A percentile compares a stretch with the other conserved stretches of the same genome.
phyloP scores from a whole-genome alignment of 2,113 vertebrate species.

The Jaculus jaculus region DNA sequence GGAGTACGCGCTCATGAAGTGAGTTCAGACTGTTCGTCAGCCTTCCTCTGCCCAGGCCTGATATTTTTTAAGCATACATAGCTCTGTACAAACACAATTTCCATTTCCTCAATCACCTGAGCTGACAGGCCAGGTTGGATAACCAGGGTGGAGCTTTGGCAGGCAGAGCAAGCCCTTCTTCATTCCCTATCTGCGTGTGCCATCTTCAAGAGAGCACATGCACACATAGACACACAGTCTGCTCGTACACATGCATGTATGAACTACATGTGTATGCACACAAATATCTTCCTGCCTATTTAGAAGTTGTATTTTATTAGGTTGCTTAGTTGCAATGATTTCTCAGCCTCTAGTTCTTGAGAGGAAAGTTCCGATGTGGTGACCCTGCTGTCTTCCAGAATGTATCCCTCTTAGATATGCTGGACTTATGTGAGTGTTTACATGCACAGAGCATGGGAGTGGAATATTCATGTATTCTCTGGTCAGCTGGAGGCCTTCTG shows the following conservation, averaged over 20 bases:
- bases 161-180: fast-evolving
- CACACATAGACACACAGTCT: fast-evolving
- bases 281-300: fast-evolving
- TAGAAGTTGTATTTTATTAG: slow-evolving; percentile 6
- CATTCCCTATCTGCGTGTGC: neutral
- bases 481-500: neutral
- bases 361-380: slow-evolving; percentile 47
- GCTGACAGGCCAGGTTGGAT: slow-evolving; percentile 58
- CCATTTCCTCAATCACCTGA: slow-evolving; percentile 71
- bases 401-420: slow-evolving; percentile 44
- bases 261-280: fast-evolving
- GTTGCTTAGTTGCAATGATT: neutral
- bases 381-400: neutral
- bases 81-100: slow-evolving; percentile 72
- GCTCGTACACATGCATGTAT: fast-evolving
- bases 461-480: neutral
- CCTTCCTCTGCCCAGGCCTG: slow-evolving; percentile 63
- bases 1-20: slow-evolving; percentile 65
- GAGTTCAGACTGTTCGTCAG: slow-evolving; percentile 64
- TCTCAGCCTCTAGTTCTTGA: neutral
- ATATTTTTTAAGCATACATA: slow-evolving; percentile 69
- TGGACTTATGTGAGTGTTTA: slow-evolving; percentile 27
- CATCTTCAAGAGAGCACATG: neutral
- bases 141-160: slow-evolving; percentile 54
- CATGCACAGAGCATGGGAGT: neutral